Conservation (phyloP, 2,797 vertebrate species). For the Pelochelys cantorii region DNA sequence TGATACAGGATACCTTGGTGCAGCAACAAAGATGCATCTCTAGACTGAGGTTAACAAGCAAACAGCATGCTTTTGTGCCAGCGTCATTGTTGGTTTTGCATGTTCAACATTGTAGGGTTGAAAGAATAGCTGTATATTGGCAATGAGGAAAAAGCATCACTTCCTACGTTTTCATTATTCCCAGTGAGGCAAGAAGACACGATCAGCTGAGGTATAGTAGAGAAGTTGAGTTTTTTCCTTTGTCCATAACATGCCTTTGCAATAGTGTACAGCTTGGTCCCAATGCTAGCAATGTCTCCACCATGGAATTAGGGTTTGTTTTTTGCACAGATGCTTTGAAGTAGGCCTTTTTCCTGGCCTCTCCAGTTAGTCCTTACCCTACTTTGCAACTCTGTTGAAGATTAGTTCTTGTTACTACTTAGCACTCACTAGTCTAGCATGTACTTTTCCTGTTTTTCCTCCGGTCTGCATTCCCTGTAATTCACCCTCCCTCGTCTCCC, state of each 20-base stretch:
- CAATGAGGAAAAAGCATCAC: background rate
- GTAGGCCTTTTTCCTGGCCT: background rate
- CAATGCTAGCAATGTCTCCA: fast-evolving
- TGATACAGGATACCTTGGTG: background rate
- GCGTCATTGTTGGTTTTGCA: background rate
- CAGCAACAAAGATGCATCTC: fast-evolving
- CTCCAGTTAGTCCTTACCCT: background rate
- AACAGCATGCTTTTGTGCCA: fast-evolving
- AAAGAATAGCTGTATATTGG: background rate
- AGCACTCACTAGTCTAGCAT: fast-evolving
- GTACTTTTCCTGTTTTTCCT: fast-evolving
- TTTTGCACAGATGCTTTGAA: fast-evolving
- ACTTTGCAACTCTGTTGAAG: background rate
- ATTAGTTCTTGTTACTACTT: background rate
- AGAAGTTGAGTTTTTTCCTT: background rate
- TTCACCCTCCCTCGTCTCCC: fast-evolving
- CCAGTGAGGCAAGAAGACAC: background rate
- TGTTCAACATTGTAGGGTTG: background rate
- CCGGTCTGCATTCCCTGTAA: fast-evolving
- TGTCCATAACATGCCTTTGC: fast-evolving
- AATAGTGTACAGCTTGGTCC: fast-evolving
- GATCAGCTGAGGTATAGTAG: background rate
- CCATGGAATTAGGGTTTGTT: fast-evolving
- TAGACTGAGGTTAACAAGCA: background rate
- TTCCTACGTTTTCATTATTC: background rate